Conservation (phyloP, 2,888 invertebrate species). For the Neria commutata region DNA sequence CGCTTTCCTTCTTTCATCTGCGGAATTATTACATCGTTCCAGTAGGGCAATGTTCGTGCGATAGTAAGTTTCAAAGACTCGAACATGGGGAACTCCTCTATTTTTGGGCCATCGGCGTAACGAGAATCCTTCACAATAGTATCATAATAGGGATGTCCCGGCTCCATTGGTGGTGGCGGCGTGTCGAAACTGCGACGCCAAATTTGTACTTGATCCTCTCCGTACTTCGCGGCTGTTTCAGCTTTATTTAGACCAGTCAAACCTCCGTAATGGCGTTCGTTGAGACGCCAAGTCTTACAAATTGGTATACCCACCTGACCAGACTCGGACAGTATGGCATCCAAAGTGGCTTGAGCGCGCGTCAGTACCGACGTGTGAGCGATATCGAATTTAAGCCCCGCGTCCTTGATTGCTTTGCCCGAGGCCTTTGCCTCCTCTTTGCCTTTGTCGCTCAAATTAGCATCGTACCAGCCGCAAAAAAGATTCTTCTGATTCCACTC, state of each 20-base stretch:
- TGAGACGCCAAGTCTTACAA: conserved; percentile 81
- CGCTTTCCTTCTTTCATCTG: conserved; percentile 82
- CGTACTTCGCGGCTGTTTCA: conserved; percentile 86
- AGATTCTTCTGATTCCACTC: conserved; percentile 79
- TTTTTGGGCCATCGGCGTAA: conserved; percentile 75
- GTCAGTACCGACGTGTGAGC: conserved; percentile 84
- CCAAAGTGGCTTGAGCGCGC: conserved; percentile 79
- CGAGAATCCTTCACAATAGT: conserved; percentile 79
- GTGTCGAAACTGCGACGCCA: conserved; percentile 87
- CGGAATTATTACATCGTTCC: conserved; percentile 79
- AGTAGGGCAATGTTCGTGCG: conserved; percentile 84
- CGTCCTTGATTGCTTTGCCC: conserved; percentile 79
- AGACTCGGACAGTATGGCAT: conserved; percentile 71
- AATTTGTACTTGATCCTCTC: conserved; percentile 82
- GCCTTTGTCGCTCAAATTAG: conserved; percentile 71
- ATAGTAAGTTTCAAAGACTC: conserved; percentile 87
- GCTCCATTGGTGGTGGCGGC: conserved; percentile 85
- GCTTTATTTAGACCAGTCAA: conserved; percentile 88
- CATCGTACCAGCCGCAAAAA: conserved; percentile 78
- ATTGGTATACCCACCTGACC: conserved; percentile 74
- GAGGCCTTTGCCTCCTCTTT: conserved; percentile 64
- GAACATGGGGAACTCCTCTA: conserved; percentile 81
- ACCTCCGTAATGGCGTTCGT: conserved; percentile 88
- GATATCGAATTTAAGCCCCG: conserved; percentile 76
- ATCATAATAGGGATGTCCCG: conserved; percentile 78